Conservation (phyloP, 2,888 invertebrate species). For the Drosophila anomelani region DNA sequence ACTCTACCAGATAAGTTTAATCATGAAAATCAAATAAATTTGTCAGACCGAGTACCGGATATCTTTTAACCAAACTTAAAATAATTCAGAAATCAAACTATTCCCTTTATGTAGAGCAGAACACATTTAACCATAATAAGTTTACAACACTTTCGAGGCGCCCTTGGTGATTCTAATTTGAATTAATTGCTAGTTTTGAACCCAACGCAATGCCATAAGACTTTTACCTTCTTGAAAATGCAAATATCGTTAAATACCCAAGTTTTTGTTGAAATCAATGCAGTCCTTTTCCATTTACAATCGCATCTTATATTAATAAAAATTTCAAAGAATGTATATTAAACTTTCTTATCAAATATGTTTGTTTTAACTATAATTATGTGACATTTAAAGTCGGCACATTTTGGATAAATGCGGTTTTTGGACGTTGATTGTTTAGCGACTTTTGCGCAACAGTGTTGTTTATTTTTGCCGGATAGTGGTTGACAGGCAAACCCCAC, state of each 20-base stretch:
- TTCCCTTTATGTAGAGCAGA: too few relatives aligned
- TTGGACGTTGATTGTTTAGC: neutral
- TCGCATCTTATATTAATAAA: neutral
- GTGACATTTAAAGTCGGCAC: constrained; percentile 7
- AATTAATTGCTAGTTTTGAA: neutral
- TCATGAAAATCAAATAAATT: neutral
- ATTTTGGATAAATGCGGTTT: constrained; percentile 14
- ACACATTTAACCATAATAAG: too few relatives aligned
- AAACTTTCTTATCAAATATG: constrained; percentile 20
- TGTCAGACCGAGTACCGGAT: neutral
- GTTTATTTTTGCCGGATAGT: constrained; percentile 23
- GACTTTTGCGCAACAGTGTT: constrained; percentile 36
- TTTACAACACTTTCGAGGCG: neutral
- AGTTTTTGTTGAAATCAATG: neutral
- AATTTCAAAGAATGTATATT: neutral
- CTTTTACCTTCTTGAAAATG: constrained; percentile 1
- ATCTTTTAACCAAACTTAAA: neutral
- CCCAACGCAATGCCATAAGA: too few relatives aligned
- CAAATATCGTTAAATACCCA: neutral
- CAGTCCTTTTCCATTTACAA: neutral
- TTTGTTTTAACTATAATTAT: neutral
- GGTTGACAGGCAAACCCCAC: constrained; percentile 23
- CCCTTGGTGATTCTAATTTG: neutral
- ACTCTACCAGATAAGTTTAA: neutral
- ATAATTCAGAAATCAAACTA: neutral